Conservation (phyloP, 2,888 invertebrate genomes). For the Dasypogon diadema region DNA sequence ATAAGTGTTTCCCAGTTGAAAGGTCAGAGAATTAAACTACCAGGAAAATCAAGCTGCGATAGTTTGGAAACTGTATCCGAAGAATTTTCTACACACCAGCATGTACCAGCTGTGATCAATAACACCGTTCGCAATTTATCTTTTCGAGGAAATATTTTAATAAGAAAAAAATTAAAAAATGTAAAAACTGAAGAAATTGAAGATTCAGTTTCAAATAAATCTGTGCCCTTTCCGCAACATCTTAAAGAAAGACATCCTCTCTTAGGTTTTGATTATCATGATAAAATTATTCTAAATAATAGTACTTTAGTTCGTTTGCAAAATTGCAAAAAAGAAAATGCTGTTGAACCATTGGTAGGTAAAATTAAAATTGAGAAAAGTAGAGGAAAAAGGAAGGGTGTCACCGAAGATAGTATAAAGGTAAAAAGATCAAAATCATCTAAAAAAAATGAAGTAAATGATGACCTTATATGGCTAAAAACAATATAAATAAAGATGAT, state of each 20-base stretch:
- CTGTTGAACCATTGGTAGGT: no score
- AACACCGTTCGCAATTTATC: background rate
- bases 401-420: no score
- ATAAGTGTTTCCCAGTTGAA: background rate
- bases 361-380: no score
- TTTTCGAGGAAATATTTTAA: conserved; percentile 18
- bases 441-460: no score
- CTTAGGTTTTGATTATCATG: conserved; percentile 32
- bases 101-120: background rate
- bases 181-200: background rate
- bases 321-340: background rate
- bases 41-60: background rate
- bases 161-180: conserved; percentile 6
- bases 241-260: conserved; percentile 42
- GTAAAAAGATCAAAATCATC: no score
- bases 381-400: no score
- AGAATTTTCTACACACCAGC: background rate
- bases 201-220: background rate
- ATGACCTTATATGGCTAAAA: no score
- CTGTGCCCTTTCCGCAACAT: conserved; percentile 28
- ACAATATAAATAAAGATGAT: no score
- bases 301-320: conserved; percentile 17
- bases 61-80: conserved; percentile 15
- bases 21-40: conserved; percentile 29
- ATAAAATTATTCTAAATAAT: conserved; percentile 25